phyloP scores from a whole-genome alignment of 2,888 invertebrate species.

The Lathronympha strigana region DNA sequence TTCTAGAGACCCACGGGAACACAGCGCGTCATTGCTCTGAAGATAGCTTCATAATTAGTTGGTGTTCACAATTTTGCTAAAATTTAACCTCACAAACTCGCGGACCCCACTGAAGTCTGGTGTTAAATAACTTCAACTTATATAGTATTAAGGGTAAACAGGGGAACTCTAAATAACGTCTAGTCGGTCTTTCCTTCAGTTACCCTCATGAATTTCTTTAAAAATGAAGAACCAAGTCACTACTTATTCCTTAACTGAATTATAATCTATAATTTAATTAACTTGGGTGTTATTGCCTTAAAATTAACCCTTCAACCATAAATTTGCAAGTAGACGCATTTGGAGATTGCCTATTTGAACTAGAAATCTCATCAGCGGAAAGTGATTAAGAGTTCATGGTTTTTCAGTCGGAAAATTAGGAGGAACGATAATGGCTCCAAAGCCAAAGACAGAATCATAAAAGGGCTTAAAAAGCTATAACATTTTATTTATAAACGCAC shows the following conservation, averaged over 20 bases:
- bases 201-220: slow-evolving; percentile 21
- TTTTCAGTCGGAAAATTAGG: slow-evolving; percentile 26
- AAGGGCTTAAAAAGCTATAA: slow-evolving; percentile 19
- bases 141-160: slow-evolving; percentile 26
- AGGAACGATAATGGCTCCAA: slow-evolving; percentile 10
- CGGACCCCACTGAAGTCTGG: slow-evolving; percentile 12
- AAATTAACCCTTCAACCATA: slow-evolving; percentile 35
- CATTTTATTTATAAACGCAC: slow-evolving; percentile 12
- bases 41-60: slow-evolving; percentile 28
- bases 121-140: slow-evolving; percentile 11
- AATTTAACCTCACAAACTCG: slow-evolving; percentile 24
- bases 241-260: slow-evolving; percentile 15
- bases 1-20: slow-evolving; percentile 3
- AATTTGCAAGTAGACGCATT: slow-evolving; percentile 36
- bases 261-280: slow-evolving; percentile 32
- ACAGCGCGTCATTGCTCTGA: slow-evolving; percentile 11
- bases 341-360: slow-evolving; percentile 37
- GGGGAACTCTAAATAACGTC: slow-evolving; percentile 33
- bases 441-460: background rate
- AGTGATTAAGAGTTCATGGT: slow-evolving; percentile 37
- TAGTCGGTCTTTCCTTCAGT: slow-evolving; percentile 21
- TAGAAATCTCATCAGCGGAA: slow-evolving; percentile 35
- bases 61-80: slow-evolving; percentile 20
- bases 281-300: slow-evolving; percentile 26
- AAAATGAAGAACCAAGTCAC: slow-evolving; percentile 22